Percentiles rank a stretch among this genome's conserved stretches.
phyloP scores from a whole-genome alignment of 2,888 invertebrate species.

The Mesorhabditis belari region DNA sequence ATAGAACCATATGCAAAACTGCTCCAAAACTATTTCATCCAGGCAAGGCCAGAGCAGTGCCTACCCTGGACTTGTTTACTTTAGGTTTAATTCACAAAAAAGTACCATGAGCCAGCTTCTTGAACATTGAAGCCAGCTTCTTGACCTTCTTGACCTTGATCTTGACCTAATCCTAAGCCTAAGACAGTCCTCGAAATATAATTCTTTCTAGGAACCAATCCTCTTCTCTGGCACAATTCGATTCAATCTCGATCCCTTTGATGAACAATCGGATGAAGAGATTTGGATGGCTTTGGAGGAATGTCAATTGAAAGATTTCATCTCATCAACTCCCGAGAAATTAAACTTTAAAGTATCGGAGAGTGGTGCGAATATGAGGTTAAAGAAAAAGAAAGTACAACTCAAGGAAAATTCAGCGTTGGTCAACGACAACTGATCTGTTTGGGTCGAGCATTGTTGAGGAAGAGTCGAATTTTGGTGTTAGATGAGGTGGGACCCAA shows the following conservation, averaged over 20 bases:
- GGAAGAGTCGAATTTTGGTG: slow-evolving; percentile 58
- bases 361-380: slow-evolving; percentile 75
- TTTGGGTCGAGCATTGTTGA: slow-evolving; percentile 56
- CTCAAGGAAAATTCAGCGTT: slow-evolving; percentile 52
- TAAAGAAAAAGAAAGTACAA: not conserved
- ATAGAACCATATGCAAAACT: too few relatives aligned
- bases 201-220: slow-evolving; percentile 58
- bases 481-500: slow-evolving; percentile 58
- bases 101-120: not conserved
- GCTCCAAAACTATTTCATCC: too few relatives aligned
- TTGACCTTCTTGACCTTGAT: not conserved
- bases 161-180: too few relatives aligned
- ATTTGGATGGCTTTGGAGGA: slow-evolving; percentile 81
- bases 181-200: not conserved
- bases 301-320: slow-evolving; percentile 79
- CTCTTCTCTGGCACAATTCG: slow-evolving; percentile 69
- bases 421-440: slow-evolving; percentile 59
- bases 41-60: too few relatives aligned
- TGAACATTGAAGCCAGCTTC: not conserved
- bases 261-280: slow-evolving; percentile 69
- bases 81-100: not conserved
- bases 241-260: slow-evolving; percentile 86
- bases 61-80: not conserved
- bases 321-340: slow-evolving; percentile 67
- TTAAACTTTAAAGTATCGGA: slow-evolving; percentile 76